Percentiles rank a stretch among this genome's conserved stretches.
Evolutionary conservation across 2,888 invertebrate genomes (phyloP).

Genomic region (Dilophus febrilis): DNA sequence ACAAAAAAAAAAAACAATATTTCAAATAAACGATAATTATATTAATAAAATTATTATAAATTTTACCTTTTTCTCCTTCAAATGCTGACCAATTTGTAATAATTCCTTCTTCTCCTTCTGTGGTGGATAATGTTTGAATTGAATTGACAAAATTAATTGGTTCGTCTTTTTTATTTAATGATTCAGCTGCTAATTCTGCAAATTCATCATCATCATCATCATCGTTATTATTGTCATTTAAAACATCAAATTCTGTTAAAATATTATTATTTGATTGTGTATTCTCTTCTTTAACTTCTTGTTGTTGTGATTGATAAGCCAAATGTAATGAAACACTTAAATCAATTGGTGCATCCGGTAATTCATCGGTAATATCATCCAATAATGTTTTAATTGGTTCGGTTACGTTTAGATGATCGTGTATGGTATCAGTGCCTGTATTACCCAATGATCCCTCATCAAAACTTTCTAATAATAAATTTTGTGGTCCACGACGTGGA

Average conservation of each 20-base stretch:
- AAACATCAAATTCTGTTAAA: conserved; percentile 37
- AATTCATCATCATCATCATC: conserved; percentile 53
- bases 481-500: conserved; percentile 45
- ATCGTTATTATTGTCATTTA: conserved; percentile 33
- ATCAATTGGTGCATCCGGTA: conserved; percentile 51
- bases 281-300: conserved; percentile 18
- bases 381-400: conserved; percentile 41
- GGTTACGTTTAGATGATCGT: conserved; percentile 16
- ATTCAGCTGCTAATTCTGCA: conserved; percentile 59
- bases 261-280: conserved; percentile 18
- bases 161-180: conserved; percentile 37
- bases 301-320: conserved; percentile 33
- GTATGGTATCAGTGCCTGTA: conserved; percentile 15
- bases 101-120: too few species aligned
- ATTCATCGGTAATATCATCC: conserved; percentile 54
- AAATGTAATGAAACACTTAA: conserved; percentile 47
- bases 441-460: conserved; percentile 31
- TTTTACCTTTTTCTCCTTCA: conserved; percentile 26
- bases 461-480: conserved; percentile 48
- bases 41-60: background rate
- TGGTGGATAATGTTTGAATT: too few species aligned
- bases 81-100: conserved; percentile 11
- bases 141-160: too few species aligned
- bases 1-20: background rate
- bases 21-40: too few species aligned